Percentiles rank a stretch among this genome's conserved stretches.
phyloP scores from a whole-genome alignment of 2,113 vertebrate genomes.

The Leucoraja erinaceus region DNA sequence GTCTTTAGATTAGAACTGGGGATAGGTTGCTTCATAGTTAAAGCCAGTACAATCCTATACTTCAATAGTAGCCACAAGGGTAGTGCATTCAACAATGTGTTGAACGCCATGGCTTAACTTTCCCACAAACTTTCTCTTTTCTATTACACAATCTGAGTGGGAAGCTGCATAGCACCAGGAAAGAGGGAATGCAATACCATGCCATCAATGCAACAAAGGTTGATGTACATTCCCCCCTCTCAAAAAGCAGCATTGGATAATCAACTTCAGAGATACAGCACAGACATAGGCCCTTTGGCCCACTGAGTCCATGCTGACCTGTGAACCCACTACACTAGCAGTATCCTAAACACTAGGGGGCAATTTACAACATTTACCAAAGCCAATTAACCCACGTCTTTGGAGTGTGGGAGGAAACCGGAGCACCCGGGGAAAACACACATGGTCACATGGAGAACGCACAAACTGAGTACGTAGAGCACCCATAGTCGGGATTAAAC shows the following conservation, averaged over 20 bases:
- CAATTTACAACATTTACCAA: too few relatives aligned
- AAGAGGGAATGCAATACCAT: background rate
- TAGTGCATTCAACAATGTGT: background rate
- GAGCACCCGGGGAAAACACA: too few relatives aligned
- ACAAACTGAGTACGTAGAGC: too few relatives aligned
- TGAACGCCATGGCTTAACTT: background rate
- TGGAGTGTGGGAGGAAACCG: too few relatives aligned
- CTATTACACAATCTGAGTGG: constrained; percentile 1
- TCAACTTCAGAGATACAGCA: too few relatives aligned
- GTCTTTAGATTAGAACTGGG: background rate
- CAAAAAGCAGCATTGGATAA: background rate
- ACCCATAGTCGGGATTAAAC: too few relatives aligned
- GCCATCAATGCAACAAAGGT: background rate
- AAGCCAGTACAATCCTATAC: background rate
- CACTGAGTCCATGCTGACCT: too few relatives aligned
- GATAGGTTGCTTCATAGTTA: background rate
- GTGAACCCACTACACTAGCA: too few relatives aligned
- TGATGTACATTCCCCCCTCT: background rate
- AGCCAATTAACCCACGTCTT: too few relatives aligned
- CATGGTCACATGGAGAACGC: too few relatives aligned
- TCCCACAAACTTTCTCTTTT: background rate
- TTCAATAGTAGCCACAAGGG: background rate
- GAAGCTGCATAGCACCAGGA: background rate
- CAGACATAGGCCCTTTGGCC: too few relatives aligned
- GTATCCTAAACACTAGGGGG: too few relatives aligned